Percentiles rank a stretch among this genome's conserved stretches.
Evolutionary conservation across 2,888 invertebrate genomes (phyloP).

Genomic region (Congeria kusceri): DNA sequence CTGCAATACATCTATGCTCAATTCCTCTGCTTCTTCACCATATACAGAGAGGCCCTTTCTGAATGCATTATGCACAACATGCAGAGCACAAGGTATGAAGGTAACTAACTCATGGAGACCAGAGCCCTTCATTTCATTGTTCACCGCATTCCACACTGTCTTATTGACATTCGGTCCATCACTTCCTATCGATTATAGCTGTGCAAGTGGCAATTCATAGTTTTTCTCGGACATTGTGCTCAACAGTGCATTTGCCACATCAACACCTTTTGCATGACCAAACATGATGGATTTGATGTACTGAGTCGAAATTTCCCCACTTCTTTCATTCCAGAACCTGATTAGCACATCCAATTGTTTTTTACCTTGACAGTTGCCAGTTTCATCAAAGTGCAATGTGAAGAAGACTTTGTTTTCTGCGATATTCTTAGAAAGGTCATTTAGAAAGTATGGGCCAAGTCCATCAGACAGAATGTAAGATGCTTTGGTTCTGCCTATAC

Average conservation of each 20-base stretch:
- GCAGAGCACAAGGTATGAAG: slow-evolving; percentile 26
- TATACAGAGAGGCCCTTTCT: slow-evolving; percentile 18
- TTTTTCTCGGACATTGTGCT: not conserved
- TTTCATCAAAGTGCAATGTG: slow-evolving; percentile 51
- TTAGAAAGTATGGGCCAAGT: slow-evolving; percentile 49
- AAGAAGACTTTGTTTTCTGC: not conserved
- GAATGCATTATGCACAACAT: slow-evolving; percentile 38
- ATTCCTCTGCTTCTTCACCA: slow-evolving; percentile 29
- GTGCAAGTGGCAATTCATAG: not conserved
- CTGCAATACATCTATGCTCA: slow-evolving; percentile 29
- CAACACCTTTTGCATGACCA: slow-evolving; percentile 58
- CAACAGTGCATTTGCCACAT: slow-evolving; percentile 18
- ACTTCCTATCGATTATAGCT: slow-evolving; percentile 21
- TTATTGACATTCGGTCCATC: slow-evolving; percentile 38
- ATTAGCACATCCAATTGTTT: slow-evolving; percentile 53
- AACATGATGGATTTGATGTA: slow-evolving; percentile 52
- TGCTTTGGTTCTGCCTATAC: slow-evolving; percentile 46
- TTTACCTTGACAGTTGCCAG: slow-evolving; percentile 40
- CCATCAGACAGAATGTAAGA: slow-evolving; percentile 56
- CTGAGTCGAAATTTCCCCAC: slow-evolving; percentile 28
- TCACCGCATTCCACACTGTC: slow-evolving; percentile 13
- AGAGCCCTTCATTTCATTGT: not conserved
- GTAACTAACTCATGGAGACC: slow-evolving; percentile 8
- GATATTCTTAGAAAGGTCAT: slow-evolving; percentile 19
- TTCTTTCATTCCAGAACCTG: slow-evolving; percentile 47